Evolutionary conservation across 2,797 vertebrate genomes (phyloP), one percentile per base, ranked within the genome.

Genomic region (Enteromius argenteus): DNA sequence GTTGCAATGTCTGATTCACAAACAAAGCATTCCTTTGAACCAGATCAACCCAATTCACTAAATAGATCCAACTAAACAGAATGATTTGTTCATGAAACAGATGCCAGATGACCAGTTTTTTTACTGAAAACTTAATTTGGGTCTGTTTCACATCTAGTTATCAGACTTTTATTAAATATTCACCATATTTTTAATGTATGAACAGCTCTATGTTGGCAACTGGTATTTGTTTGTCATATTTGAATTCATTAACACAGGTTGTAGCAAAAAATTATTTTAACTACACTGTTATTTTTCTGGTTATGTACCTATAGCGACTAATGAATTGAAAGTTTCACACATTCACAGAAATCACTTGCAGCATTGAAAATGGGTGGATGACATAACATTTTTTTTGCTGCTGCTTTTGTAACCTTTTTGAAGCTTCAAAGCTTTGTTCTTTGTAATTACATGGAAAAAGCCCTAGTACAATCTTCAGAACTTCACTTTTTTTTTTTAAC

Each of bases 361-460:
- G 49, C 17, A 0, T 53, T 74, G 30, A 51, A 74, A 74, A 49
- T 5, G 27, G 27, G 44, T 35, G 9, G 39, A 53, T 53, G 17
- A 53, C 19, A 5, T 19, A 53, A 17, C 4, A 74, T 4, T 21
- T 51, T 14, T n/a, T n/a, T 37, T 53, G 51, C 51, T 56, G 13
- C 32, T 15, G 32, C 5, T 56, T 58, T 75, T 37, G 5, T 35
- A 56, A 15, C 32, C 3, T 37, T 56, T 15, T 9, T 56, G 5
- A 56, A 37, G 73, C 51, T 56, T 56, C 6, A 75, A 75, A 56
- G 32, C 32, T 56, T n/a, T 56, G 30, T 56, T 76, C 13, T 39
- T 39, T 76, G 73, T 58, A 39, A 58, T 17, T 39, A 39, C 21
- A 10, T 39, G 21, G 1, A 42, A 39, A 76, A 56, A 8, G 2